These are phyloP conservation scores for Arctocebus calabarensis DNA, from an alignment of 2,797 vertebrate species.

Conservation along the genomic window DNA sequence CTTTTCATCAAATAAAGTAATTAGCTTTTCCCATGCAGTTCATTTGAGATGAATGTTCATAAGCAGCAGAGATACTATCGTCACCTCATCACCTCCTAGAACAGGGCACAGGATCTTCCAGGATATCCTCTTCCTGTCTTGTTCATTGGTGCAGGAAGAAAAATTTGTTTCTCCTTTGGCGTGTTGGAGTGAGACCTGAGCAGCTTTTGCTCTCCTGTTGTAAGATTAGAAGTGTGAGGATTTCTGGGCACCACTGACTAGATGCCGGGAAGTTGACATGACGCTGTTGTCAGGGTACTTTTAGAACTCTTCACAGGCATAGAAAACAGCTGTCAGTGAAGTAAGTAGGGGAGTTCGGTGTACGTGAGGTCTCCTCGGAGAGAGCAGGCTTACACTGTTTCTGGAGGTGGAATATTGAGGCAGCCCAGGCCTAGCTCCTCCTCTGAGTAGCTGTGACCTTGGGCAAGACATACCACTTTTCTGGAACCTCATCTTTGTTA, in stretches of 20 bases:
- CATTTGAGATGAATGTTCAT: not conserved
- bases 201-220: slow-evolving; percentile 20
- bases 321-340: slow-evolving; percentile 12
- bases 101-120: slow-evolving; percentile 33
- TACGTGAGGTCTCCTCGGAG: not conserved
- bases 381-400: not conserved
- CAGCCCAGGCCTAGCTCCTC: not conserved
- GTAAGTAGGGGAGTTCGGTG: not conserved
- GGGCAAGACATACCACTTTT: slow-evolving; percentile 19
- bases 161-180: not conserved
- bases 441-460: slow-evolving; percentile 64
- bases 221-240: not conserved
- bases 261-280: not conserved
- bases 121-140: slow-evolving; percentile 42
- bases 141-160: slow-evolving; percentile 22
- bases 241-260: not conserved
- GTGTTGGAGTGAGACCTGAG: slow-evolving; percentile 44
- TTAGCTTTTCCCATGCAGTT: not conserved
- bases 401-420: not conserved
- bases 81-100: not conserved
- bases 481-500: slow-evolving; percentile 57
- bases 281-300: slow-evolving; percentile 57
- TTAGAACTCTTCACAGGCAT: not conserved
- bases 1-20: not conserved
- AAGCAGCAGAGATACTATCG: not conserved